Base-by-base conservation (phyloP, 2,888 invertebrate genomes). In the Mythimna pallens region DNA sequence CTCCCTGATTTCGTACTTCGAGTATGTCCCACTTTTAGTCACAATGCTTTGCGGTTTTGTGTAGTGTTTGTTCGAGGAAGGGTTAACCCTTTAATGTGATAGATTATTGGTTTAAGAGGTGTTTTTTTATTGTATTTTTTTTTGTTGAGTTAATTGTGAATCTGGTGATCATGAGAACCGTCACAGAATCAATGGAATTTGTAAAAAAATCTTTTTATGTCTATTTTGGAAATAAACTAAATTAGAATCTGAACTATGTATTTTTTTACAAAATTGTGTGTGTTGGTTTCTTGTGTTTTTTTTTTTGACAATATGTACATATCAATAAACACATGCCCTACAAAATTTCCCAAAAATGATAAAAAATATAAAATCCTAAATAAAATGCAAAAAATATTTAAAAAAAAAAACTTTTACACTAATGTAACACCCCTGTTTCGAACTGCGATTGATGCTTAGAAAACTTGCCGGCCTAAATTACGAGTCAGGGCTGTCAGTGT, bases 21-120 rank as follows among this genome's bases (percentile, higher is more conserved):
- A 89, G 88, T 88, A 88, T 94, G 94, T 90, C 94, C 94, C 93
- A 95, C 90, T 93, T 95, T 93, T 88, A 78, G 79, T 81, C 55
- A 92, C 91, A 91, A 92, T 87, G 84, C 75, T 81, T 84, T 78
- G 73, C 65, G 81, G 80, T 80, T 85, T 81, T 86, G 83, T 70
- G 77, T 70, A 73, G 71, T 69, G 73, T 86, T 79, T 74, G 78
- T 73, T 84, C 61, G 30, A 20, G 36, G 57, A 50, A 59, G 59
- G 76, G 68, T 64, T 75, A 47, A 64, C 47, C 57, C 14, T 65
- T 58, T 63, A 67, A 81, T 76, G 30, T 66, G 52, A 81, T 25
- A 17, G 36, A 52, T 22, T 50, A 66, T 65, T 34, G 40, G 22
- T 58, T 43, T 14, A 7, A 10, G 5, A 40, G 17, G 8, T 70